Evolutionary conservation across 2,888 invertebrate genomes (phyloP), one percentile per base, ranked within the genome.

Genomic region (Acanthosepion lycidas): DNA sequence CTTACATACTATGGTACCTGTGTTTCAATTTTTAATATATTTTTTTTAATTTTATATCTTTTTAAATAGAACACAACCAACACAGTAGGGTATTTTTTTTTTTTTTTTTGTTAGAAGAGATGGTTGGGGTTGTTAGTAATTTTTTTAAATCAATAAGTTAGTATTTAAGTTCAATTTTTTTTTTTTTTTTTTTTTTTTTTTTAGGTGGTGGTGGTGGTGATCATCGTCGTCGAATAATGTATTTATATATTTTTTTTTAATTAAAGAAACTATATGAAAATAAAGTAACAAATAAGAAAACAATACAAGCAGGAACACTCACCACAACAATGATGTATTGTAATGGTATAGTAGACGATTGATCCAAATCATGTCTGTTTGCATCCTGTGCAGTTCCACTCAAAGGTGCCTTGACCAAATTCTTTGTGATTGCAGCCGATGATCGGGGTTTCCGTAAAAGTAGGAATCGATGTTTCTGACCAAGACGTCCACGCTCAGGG

Each of bases 231-330:
- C 78, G 33, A 78, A 78, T 42, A 42, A 42, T 5, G 33, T n/a
- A 15, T 78, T n/a, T 78, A 42, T 42, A 42, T 42, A 42, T 78
- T 78, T 78, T 78, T 78, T 78, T 78, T 78, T 78, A 78, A 78
- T n/a, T 78, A 78, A 78, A 78, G 78, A 78, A 78, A 78, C 78
- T 78, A 78, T 78, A 78, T 15, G 78, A 78, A 78, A 78, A 78
- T 78, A 78, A 78, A 78, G 78, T 78, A 78, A 78, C 78, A 78
- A 78, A 78, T 78, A 78, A 78, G 33, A 78, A 33, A 78, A 78
- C 78, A 78, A 78, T 78, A 78, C 78, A 78, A 78, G 78, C 78
- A 33, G 78, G 78, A 33, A 78, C 78, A 78, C 78, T 78, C 78
- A 78, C 78, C 78, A 78, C 78, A 12, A 78, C 78, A 78, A 78